phyloP scores from a whole-genome alignment of 1,140 invertebrate species.

The Phymastichus coffea region DNA sequence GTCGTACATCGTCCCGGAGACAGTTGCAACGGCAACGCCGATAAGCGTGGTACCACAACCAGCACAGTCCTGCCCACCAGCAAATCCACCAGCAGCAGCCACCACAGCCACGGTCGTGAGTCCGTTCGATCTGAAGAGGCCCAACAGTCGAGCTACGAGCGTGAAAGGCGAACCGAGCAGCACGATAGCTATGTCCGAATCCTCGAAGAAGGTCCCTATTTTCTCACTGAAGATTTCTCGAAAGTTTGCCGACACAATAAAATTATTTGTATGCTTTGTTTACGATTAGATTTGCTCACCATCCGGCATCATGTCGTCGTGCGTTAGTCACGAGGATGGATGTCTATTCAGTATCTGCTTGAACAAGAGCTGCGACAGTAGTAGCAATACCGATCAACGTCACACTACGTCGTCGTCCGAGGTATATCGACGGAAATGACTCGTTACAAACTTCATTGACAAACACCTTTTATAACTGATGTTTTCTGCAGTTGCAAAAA shows the following conservation, averaged over 20 bases:
- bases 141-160: conserved; percentile 62
- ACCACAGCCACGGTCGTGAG: background rate
- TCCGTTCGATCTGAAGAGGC: conserved; percentile 37
- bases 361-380: conserved; percentile 45
- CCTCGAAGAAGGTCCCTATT: conserved; percentile 57
- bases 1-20: conserved; percentile 48
- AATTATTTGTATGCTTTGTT: too few relatives aligned
- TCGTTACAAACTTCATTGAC: too few relatives aligned
- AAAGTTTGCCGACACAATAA: background rate
- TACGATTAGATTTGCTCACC: conserved; percentile 37
- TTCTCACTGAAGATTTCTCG: background rate
- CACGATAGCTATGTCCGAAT: conserved; percentile 57
- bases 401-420: conserved; percentile 20
- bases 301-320: conserved; percentile 38
- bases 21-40: conserved; percentile 12
- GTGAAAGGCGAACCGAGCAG: conserved; percentile 66
- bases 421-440: too few relatives aligned
- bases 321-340: conserved; percentile 37
- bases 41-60: conserved; percentile 8
- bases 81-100: background rate
- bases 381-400: conserved; percentile 39
- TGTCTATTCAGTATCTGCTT: conserved; percentile 47
- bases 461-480: too few relatives aligned
- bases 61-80: background rate
- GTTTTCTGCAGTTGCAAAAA: background rate